Evolutionary conservation across 2,888 invertebrate genomes (phyloP), one percentile per base, ranked within the genome.

Genomic region (Ellobium chinense): DNA sequence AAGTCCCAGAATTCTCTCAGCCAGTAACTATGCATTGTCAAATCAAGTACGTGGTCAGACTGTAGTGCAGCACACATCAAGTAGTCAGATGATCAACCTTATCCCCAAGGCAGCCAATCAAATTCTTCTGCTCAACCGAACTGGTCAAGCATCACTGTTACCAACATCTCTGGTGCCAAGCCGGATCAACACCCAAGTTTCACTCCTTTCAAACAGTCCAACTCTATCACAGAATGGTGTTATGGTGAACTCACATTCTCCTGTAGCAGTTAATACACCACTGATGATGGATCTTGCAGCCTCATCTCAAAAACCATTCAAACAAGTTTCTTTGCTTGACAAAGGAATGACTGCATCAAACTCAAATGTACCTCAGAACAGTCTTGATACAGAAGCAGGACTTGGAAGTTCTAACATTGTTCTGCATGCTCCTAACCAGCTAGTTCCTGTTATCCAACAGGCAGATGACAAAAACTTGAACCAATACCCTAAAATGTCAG

Each of bases 401-500:
- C 46, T 12, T 7, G 18, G 9, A 46, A n/a, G n/a, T n/a, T n/a
- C 69, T 14, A 54, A 56, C 34, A 56, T 54, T n/a, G 34, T 54
- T 21, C n/a, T 70, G 0, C 69, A 70, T 21, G 34, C 34, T 1
- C 69, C 54, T 21, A 34, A 4, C 1, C 69, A 70, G 34, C 29
- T 7, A 21, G 31, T 56, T 7, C 9, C 69, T n/a, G n/a, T n/a
- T n/a, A n/a, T n/a, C n/a, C 69, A 54, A 3, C 34, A 21, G 18
- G 3, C 21, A 27, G n/a, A 34, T 31, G 34, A 24, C 27, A 46
- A 70, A 3, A 21, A 31, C 56, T 31, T 70, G 7, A 54, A 18
- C 36, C 74, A 4, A 1, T 66, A 39, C 46, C 58, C 65, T 3
- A 80, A 80, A 68, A 80, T 80, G 80, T 80, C 80, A 14, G 80